Evolutionary conservation across 1,140 invertebrate genomes (phyloP), one percentile per base, ranked within the genome.

Genomic region (Argopecten irradians): DNA sequence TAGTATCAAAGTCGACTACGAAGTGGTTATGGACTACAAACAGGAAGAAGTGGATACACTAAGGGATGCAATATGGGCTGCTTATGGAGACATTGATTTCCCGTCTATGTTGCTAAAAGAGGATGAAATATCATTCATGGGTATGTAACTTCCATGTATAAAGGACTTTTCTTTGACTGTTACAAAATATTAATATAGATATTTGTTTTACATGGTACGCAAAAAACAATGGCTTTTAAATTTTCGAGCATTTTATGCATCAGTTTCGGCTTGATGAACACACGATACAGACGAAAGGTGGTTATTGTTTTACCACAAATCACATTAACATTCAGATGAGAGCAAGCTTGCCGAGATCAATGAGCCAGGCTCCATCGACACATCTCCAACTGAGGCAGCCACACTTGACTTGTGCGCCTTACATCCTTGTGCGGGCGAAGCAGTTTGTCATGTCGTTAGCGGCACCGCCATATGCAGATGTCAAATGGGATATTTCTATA

Each of bases 1-100:
- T 5, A 89, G 88, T 84, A 39, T 89, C 7, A 19, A 86, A 2
- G 88, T 89, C 8, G 28, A 84, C 0, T 89, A 86, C 84, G 85
- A 89, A 46, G 71, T 89, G 0, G 32, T 84, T 8, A 41, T 89
- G 9, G 41, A 55, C 11, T 28, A 83, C 83, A 41, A 35, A 28
- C 28, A 28, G 14, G 83, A 86, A 55, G 88, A 89, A 43, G 88
- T 22, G 28, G 55, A 71, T 16, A 71, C 8, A 8, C 28, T 71
- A 71, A 1, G n/a, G 16, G 55, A 71, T 5, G 55, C 55, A 22
- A 28, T 71, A 71, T 28, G n/a, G 55, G 28, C 1, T 28, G 55
- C 55, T 7, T 71, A 71, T 71, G 55, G 55, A n/a, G 22, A 28
- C 55, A 71, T 71, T 16, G 55, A 28, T 71, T 71, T 5, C 28